A percentile compares a stretch with the other conserved stretches of the same genome.
These are phyloP conservation scores for Sebastes variabilis DNA, from an alignment of 2,797 vertebrate species.

Conservation along the genomic window DNA sequence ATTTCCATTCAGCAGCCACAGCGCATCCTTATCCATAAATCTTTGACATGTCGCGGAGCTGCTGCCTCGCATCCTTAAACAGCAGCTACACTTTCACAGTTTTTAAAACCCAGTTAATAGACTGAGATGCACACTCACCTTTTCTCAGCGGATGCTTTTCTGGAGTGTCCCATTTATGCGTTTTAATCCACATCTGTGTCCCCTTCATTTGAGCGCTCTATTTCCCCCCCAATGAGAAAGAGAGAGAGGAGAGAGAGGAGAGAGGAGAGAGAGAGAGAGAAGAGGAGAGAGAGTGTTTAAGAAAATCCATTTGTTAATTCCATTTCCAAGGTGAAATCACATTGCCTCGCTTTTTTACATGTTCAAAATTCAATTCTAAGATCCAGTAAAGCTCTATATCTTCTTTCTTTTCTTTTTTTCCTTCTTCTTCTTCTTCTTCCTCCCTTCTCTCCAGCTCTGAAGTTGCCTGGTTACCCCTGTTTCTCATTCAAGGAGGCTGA, in stretches of 20 bases:
- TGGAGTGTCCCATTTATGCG: slow-evolving; percentile 71
- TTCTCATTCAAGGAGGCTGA: slow-evolving; percentile 81
- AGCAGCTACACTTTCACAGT: slow-evolving; percentile 40
- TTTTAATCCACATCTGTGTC: slow-evolving; percentile 80
- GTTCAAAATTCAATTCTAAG: slow-evolving; percentile 55
- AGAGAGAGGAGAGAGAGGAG: slow-evolving; percentile 28
- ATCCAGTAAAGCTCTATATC: slow-evolving; percentile 39
- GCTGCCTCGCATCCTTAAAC: slow-evolving; percentile 50
- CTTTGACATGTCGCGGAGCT: slow-evolving; percentile 37
- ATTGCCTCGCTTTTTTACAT: slow-evolving; percentile 44
- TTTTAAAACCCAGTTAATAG: slow-evolving; percentile 16
- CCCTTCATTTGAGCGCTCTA: slow-evolving; percentile 73
- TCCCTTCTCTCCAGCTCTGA: slow-evolving; percentile 66
- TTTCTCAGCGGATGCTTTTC: slow-evolving; percentile 52
- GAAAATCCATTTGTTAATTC: slow-evolving; percentile 80
- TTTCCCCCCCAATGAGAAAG: slow-evolving; percentile 45
- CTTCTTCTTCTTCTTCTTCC: slow-evolving; percentile 1
- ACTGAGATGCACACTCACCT: slow-evolving; percentile 67
- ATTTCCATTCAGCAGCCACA: slow-evolving; percentile 43
- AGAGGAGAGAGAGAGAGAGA: not conserved
- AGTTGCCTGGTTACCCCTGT: slow-evolving; percentile 84
- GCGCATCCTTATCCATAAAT: slow-evolving; percentile 63
- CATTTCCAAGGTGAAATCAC: slow-evolving; percentile 75
- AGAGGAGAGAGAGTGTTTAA: slow-evolving; percentile 55
- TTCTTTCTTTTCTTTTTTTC: slow-evolving; percentile 12